A percentile compares a stretch with the other conserved stretches of the same genome.
These are phyloP conservation scores for Macrotrachela quadricornifera DNA, from an alignment of 1,140 invertebrate species.

Conservation along the genomic window DNA sequence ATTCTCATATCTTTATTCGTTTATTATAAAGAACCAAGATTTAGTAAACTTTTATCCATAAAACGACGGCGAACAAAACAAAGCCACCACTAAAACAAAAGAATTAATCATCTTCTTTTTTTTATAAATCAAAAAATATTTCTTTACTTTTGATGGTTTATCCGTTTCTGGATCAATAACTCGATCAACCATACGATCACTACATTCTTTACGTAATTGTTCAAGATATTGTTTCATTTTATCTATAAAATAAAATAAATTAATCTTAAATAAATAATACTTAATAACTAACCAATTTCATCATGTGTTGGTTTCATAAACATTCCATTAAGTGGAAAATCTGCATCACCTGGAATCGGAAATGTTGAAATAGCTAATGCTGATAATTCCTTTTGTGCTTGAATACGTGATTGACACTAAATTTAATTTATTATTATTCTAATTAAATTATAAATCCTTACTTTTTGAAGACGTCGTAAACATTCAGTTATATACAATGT, in stretches of 20 bases:
- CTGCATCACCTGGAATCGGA: constrained; percentile 80
- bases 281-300: no score
- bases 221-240: constrained; percentile 72
- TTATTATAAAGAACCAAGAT: no score
- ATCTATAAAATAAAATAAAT: constrained; percentile 39
- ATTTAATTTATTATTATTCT: background rate
- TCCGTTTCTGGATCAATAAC: constrained; percentile 70
- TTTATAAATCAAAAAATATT: background rate
- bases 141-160: constrained; percentile 60
- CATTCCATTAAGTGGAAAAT: constrained; percentile 89
- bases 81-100: constrained; percentile 65
- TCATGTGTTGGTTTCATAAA: constrained; percentile 58
- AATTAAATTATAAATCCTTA: constrained; percentile 14
- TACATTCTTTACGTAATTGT: constrained; percentile 83
- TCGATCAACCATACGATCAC: constrained; percentile 64
- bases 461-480: constrained; percentile 70
- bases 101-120: no score
- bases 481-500: constrained; percentile 96
- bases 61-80: constrained; percentile 99
- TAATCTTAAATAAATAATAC: no score
- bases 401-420: constrained; percentile 56
- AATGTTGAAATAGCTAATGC: constrained; percentile 78
- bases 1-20: no score
- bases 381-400: constrained; percentile 83
- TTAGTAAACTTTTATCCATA: constrained; percentile 47